These are phyloP conservation scores for Napeogenes sylphis DNA, from an alignment of 2,888 invertebrate species.

Conservation along the genomic window DNA sequence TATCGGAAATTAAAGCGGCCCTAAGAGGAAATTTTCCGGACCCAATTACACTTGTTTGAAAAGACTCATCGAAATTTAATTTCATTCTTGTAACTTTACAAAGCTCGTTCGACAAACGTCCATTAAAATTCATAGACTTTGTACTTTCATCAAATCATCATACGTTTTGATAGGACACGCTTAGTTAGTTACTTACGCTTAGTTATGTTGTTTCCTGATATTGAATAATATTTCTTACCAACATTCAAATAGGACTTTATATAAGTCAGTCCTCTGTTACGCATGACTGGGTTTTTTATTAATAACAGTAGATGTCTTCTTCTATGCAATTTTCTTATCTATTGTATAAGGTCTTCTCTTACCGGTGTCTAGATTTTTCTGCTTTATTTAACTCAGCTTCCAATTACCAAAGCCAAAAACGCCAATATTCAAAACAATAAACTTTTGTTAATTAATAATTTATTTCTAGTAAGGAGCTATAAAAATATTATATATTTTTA, in stretches of 20 bases:
- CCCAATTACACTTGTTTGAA: constrained; percentile 55
- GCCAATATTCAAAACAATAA: no score
- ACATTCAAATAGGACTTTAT: no score
- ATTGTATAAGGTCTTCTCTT: neutral
- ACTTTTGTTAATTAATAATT: no score
- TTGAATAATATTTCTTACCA: no score
- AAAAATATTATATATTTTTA: no score
- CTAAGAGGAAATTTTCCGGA: constrained; percentile 44
- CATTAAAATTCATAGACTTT: constrained; percentile 27
- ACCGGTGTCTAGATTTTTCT: neutral
- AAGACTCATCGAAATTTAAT: constrained; percentile 56
- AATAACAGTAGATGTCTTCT: neutral
- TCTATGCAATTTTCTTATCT: neutral
- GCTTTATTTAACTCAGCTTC: no score
- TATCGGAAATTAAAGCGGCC: constrained; percentile 41
- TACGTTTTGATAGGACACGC: neutral
- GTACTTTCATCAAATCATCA: constrained; percentile 15
- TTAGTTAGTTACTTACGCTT: neutral
- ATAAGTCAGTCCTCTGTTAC: no score
- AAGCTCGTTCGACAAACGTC: constrained; percentile 15
- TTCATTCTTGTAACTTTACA: constrained; percentile 31
- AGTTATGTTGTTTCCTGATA: no score
- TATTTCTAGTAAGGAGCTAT: no score
- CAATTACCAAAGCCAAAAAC: no score
- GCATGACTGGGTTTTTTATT: no score